A percentile compares a stretch with the other conserved stretches of the same genome.
Conservation (phyloP, 2,797 vertebrate species). For the Pangasius mekongensis region DNA sequence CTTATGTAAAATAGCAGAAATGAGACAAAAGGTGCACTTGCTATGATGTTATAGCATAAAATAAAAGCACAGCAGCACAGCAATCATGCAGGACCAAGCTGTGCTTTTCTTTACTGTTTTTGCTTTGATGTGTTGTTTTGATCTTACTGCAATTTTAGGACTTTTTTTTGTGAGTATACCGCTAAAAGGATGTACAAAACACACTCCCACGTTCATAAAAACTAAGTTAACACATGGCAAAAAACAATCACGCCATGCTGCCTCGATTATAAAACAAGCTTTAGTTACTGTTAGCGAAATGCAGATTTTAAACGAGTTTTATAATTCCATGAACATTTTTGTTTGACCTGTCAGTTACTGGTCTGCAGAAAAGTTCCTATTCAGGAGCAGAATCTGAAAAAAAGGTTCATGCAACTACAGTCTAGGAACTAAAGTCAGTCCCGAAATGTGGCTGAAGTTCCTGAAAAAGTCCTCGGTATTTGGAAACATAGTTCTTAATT, state of each 20-base stretch:
- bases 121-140: background rate
- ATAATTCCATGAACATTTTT: background rate
- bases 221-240: background rate
- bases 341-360: background rate
- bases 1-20: background rate
- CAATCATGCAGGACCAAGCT: background rate
- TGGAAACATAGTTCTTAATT: background rate
- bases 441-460: background rate
- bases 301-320: background rate
- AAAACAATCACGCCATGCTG: background rate
- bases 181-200: background rate
- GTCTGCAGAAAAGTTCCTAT: background rate
- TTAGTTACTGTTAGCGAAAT: background rate
- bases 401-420: background rate
- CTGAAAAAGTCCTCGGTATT: background rate
- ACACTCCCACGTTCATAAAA: background rate
- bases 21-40: background rate
- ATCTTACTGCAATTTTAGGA: background rate
- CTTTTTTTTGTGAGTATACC: background rate
- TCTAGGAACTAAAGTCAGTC: background rate
- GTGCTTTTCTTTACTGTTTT: background rate
- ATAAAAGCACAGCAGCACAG: background rate
- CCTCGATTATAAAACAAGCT: background rate
- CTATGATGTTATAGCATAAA: background rate
- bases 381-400: background rate